Conservation (phyloP, 2,888 invertebrate species). For the Agapostemon virescens region DNA sequence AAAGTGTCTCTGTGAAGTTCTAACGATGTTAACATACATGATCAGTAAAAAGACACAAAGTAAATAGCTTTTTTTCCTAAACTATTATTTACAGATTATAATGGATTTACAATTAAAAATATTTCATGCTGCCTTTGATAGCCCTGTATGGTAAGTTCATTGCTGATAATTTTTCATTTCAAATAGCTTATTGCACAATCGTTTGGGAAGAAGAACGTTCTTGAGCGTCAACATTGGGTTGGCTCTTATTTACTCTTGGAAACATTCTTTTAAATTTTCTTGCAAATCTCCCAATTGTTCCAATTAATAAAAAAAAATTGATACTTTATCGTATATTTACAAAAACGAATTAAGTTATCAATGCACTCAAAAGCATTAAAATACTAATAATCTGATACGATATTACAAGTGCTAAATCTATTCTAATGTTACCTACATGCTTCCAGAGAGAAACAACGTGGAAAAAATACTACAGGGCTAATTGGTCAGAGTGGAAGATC, state of each 20-base stretch:
- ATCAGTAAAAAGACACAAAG: conserved; percentile 33
- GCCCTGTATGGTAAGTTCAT: conserved; percentile 82
- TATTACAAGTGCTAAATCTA: background rate
- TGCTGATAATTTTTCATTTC: conserved; percentile 23
- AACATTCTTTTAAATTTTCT: no score
- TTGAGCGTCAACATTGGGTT: background rate
- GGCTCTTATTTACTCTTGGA: no score
- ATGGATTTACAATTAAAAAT: conserved; percentile 79
- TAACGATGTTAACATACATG: conserved; percentile 28
- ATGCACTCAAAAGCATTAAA: no score
- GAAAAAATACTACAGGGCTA: no score
- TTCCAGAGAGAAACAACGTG: no score
- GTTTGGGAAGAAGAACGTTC: background rate
- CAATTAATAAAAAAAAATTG: no score
- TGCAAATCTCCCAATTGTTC: no score
- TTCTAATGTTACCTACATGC: background rate
- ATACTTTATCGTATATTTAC: background rate
- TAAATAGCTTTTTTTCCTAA: conserved; percentile 29
- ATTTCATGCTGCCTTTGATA: conserved; percentile 82
- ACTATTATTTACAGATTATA: conserved; percentile 65
- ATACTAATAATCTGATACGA: no score
- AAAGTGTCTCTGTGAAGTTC: conserved; percentile 29
- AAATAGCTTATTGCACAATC: background rate
- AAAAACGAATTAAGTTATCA: no score
- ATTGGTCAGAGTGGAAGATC: no score